Conservation (phyloP, 2,113 vertebrate species). For the Salvator merianae region DNA sequence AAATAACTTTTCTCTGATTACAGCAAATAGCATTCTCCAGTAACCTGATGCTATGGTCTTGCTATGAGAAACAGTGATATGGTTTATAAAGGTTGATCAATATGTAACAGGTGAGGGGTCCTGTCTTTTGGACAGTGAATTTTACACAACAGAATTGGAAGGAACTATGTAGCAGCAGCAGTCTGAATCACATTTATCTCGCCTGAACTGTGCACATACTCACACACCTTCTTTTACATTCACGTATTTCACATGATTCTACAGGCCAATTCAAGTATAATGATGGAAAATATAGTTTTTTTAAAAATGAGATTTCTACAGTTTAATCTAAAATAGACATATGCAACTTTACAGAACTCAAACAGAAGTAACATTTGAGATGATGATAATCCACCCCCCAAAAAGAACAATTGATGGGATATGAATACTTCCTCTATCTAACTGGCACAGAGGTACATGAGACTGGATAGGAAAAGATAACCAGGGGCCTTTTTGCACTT, state of each 20-base stretch:
- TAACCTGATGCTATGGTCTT: not conserved
- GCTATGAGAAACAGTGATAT: not conserved
- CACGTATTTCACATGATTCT: not conserved
- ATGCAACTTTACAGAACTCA: too few relatives aligned
- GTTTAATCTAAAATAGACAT: too few relatives aligned
- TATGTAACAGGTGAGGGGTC: not conserved
- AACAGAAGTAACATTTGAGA: too few relatives aligned
- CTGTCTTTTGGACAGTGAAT: not conserved
- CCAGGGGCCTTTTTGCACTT: too few relatives aligned
- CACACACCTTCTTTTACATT: not conserved
- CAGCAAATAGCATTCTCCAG: not conserved
- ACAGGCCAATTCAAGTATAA: not conserved
- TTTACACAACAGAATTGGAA: not conserved
- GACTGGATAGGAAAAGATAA: not conserved
- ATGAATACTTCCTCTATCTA: not conserved
- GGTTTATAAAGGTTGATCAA: not conserved
- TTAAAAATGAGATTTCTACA: too few relatives aligned
- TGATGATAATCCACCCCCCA: too few relatives aligned
- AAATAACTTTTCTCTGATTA: too few relatives aligned
- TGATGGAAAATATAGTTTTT: not conserved
- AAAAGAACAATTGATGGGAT: not conserved
- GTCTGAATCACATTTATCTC: too few relatives aligned
- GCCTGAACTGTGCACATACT: too few relatives aligned
- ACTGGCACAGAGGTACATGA: not conserved
- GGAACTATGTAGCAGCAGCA: not conserved